phyloP scores from a whole-genome alignment of 30 jellyfish, hydroid and myxozoan genomes.

The Sanderia malayensis region DNA sequence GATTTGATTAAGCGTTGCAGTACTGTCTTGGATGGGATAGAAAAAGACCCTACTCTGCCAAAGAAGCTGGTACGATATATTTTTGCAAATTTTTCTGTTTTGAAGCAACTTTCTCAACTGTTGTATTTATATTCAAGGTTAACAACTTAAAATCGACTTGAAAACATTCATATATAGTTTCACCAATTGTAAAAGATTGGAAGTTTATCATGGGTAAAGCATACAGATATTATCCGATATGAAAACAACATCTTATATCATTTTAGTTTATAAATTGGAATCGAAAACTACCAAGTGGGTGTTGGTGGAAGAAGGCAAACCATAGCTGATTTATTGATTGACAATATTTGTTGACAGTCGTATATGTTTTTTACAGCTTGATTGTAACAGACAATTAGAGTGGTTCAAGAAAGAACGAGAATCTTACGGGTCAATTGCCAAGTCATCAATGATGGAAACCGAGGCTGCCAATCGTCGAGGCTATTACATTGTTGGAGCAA shows the following conservation, averaged over 20 bases:
- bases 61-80: conserved; percentile 49
- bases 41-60: conserved; percentile 29
- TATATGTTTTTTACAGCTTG: not conserved
- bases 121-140: too few species aligned
- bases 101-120: too few species aligned
- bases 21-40: conserved; percentile 3
- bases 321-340: conserved; percentile 16
- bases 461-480: conserved; percentile 69
- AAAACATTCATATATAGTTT: too few species aligned
- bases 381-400: conserved; percentile 19
- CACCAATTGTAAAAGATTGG: too few species aligned
- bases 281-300: too few species aligned
- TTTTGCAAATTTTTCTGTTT: too few species aligned
- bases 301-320: too few species aligned
- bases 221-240: too few species aligned
- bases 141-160: too few species aligned
- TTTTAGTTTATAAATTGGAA: too few species aligned
- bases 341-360: conserved; percentile 39
- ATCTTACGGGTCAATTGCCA: conserved; percentile 76
- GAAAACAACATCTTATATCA: too few species aligned
- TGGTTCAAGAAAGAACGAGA: conserved; percentile 70
- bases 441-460: conserved; percentile 65
- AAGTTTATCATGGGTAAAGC: too few species aligned
- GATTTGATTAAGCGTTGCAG: conserved; percentile 48
- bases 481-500: conserved; percentile 47